Evolutionary conservation across 2,797 vertebrate genomes (phyloP).

Genomic region (Schizothorax lantsangensis): DNA sequence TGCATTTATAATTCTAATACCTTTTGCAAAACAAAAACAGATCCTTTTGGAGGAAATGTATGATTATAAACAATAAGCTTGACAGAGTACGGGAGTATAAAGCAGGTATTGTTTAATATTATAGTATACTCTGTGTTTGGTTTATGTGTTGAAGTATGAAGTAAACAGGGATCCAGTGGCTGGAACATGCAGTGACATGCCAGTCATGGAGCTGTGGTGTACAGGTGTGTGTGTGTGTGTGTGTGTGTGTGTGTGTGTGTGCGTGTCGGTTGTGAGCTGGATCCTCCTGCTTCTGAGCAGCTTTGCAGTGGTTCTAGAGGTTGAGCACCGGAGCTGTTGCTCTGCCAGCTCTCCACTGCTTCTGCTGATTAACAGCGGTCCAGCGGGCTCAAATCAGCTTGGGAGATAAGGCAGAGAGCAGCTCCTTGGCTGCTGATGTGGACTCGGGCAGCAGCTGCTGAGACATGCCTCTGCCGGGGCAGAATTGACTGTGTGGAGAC

Average conservation of each 20-base stretch:
- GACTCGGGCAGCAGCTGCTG: constrained; percentile 61
- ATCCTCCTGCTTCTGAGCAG: constrained; percentile 59
- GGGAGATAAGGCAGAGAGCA: constrained; percentile 59
- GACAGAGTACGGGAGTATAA: not conserved
- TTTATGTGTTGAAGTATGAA: not conserved
- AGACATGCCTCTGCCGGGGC: constrained; percentile 58
- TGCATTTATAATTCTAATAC: not conserved
- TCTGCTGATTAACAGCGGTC: constrained; percentile 64
- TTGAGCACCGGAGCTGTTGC: constrained; percentile 30
- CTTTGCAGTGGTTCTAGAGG: constrained; percentile 51
- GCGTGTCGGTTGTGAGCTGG: constrained; percentile 26
- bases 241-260: constrained; percentile 27
- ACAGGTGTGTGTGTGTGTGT: no score
- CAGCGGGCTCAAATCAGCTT: constrained; percentile 61
- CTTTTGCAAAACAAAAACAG: not conserved
- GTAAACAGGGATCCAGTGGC: not conserved
- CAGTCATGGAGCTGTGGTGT: constrained; percentile 3
- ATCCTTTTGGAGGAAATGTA: not conserved
- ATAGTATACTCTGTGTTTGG: not conserved
- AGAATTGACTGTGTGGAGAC: constrained; percentile 59
- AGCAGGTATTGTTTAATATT: not conserved
- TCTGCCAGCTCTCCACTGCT: constrained; percentile 62
- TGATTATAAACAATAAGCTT: not conserved
- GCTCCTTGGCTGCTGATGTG: constrained; percentile 60
- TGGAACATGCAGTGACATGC: constrained; percentile 45